Conservation (phyloP, 2,888 invertebrate species). For the Calameuta idolon region DNA sequence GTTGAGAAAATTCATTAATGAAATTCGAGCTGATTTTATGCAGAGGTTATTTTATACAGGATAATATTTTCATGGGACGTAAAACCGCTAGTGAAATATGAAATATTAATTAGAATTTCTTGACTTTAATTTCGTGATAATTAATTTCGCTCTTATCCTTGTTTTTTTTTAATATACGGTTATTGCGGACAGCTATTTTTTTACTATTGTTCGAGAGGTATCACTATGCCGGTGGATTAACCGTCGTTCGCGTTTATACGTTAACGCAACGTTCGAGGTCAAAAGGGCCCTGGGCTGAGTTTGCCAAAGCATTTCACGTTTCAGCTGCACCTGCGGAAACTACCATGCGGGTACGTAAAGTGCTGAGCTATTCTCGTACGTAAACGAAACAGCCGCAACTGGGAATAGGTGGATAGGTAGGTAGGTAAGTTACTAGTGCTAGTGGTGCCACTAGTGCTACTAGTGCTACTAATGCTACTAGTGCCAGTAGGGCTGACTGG, state of each 20-base stretch:
- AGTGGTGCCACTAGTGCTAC: no score
- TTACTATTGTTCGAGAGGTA: background rate
- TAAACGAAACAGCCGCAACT: slow-evolving; percentile 14
- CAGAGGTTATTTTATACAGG: background rate
- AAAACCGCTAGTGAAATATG: background rate
- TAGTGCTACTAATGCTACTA: background rate
- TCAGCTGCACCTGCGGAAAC: slow-evolving; percentile 2
- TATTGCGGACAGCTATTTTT: background rate
- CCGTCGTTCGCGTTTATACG: background rate
- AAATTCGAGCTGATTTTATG: background rate
- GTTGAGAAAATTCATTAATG: background rate
- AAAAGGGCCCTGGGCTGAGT: background rate
- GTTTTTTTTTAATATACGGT: background rate
- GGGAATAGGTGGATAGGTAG: background rate
- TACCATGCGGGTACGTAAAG: slow-evolving; percentile 10
- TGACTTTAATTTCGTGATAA: background rate
- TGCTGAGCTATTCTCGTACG: slow-evolving; percentile 20
- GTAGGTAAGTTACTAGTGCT: background rate
- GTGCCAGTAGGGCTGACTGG: no score
- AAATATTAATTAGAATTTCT: background rate
- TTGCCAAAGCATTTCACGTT: slow-evolving; percentile 3
- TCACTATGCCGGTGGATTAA: background rate
- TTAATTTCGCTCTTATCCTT: background rate
- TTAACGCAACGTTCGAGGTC: background rate
- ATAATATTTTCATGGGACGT: background rate